A percentile compares a stretch with the other conserved stretches of the same genome.
Conservation (phyloP, 2,888 invertebrate genomes). For the Saturnia japonica region DNA sequence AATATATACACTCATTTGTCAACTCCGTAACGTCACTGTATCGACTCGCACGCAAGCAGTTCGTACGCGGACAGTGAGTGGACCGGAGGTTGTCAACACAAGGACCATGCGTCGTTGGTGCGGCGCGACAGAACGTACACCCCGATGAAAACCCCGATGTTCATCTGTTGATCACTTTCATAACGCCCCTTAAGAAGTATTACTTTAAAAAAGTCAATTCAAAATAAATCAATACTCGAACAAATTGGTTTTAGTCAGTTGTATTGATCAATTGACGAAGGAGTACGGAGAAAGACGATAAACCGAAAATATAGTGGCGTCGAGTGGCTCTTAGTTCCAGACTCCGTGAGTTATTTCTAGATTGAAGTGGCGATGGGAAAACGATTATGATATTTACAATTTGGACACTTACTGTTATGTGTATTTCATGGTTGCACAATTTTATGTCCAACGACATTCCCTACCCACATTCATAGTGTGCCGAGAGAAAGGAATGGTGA, state of each 20-base stretch:
- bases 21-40: too few relatives aligned
- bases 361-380: neutral
- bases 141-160: too few relatives aligned
- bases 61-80: too few relatives aligned
- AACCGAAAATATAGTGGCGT: neutral
- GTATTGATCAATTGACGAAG: neutral
- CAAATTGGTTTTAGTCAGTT: neutral
- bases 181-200: too few relatives aligned
- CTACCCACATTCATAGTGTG: neutral
- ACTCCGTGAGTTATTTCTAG: neutral
- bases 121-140: too few relatives aligned
- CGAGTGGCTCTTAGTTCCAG: neutral
- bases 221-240: neutral
- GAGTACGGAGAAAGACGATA: neutral
- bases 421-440: neutral
- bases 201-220: too few relatives aligned
- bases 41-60: too few relatives aligned
- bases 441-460: constrained; percentile 3
- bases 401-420: neutral
- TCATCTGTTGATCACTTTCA: too few relatives aligned
- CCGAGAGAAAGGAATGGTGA: neutral
- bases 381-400: neutral
- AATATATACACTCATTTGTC: too few relatives aligned
- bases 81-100: too few relatives aligned
- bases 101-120: too few relatives aligned